A percentile compares a stretch with the other conserved stretches of the same genome.
Conservation (phyloP, 2,888 invertebrate species). For the Villa cingulata region DNA sequence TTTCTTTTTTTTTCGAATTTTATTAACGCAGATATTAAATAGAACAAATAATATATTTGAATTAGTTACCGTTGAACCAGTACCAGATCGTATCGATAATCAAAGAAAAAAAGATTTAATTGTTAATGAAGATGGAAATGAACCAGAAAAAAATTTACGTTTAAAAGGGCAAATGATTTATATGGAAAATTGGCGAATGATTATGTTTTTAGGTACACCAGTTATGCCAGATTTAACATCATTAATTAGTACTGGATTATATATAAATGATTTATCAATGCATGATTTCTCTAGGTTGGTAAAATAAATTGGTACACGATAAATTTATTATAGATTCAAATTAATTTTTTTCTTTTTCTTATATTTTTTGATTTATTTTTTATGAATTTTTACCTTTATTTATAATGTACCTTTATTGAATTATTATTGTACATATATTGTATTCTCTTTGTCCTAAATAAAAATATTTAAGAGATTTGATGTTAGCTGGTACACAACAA, state of each 20-base stretch:
- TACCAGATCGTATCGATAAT: conserved; percentile 51
- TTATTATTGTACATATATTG: too few relatives aligned
- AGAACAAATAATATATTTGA: conserved; percentile 97
- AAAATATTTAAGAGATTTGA: conserved; percentile 83
- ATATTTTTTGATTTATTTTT: not conserved
- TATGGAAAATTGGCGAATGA: conserved; percentile 96
- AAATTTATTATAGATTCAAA: too few relatives aligned
- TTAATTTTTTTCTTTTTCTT: too few relatives aligned
- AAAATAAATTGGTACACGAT: too few relatives aligned
- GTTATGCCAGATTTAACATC: conserved; percentile 92
- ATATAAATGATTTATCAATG: conserved; percentile 97
- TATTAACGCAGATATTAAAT: conserved; percentile 63
- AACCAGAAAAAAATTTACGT: conserved; percentile 60
- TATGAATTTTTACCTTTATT: too few relatives aligned
- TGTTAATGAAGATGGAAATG: conserved; percentile 45
- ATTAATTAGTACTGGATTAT: conserved; percentile 82
- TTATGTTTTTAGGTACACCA: conserved; percentile 92
- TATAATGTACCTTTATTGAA: too few relatives aligned
- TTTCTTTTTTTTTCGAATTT: not conserved
- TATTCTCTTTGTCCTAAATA: too few relatives aligned
- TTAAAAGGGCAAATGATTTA: conserved; percentile 97
- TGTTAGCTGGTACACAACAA: conserved; percentile 94
- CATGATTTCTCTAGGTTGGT: conserved; percentile 89
- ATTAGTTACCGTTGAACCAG: conserved; percentile 74
- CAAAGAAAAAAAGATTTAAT: conserved; percentile 40